Base-by-base conservation (phyloP, 2,888 invertebrate genomes). In the Pollenia angustigena region DNA sequence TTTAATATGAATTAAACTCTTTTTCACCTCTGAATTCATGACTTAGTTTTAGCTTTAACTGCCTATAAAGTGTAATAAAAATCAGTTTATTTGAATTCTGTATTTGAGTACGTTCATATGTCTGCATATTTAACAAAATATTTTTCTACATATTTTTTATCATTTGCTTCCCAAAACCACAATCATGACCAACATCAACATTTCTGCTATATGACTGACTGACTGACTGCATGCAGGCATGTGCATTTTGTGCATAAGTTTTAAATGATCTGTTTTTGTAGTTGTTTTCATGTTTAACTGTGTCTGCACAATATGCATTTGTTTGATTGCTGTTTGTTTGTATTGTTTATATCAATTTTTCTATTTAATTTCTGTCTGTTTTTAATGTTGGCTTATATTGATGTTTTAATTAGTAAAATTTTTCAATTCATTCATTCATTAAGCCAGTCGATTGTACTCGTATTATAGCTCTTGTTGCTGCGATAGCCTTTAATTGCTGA, bases 381-480 rank as follows among this genome's bases (percentile, higher is more conserved):
- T 68, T 74, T 44, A 75, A 68, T 84, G 79, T 74, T 84, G 52
- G 66, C 71, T 48, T 52, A 18, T 62, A 69, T 79, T 86, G 82
- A 83, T 86, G 82, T 83, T 83, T 86, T 80, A 86, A 86, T 86
- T 86, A 83, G 82, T 75, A 80, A 71, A 71, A 72, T 44, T 64
- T 74, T 75, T 68, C 48, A 60, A 83, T 64, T 85, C 75, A 81
- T 81, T 72, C 32, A 64, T 46, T 54, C 32, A 50, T 46, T 44
- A 32, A 60, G 44, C 52, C 44, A 72, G 64, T 60, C 66, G 72
- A 76, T 72, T 81, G 76, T n/a, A n/a, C n/a, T n/a, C n/a, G n/a
- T 71, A 18, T 71, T 71, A 46, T 56, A 71, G 42, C n/a, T 50
- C 42, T 10, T 64, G 50, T 46, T 62, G 18, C n/a, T 56, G 46